A percentile compares a stretch with the other conserved stretches of the same genome.
phyloP scores from a whole-genome alignment of 2,797 vertebrate species.

The Pipistrellus nathusii region DNA sequence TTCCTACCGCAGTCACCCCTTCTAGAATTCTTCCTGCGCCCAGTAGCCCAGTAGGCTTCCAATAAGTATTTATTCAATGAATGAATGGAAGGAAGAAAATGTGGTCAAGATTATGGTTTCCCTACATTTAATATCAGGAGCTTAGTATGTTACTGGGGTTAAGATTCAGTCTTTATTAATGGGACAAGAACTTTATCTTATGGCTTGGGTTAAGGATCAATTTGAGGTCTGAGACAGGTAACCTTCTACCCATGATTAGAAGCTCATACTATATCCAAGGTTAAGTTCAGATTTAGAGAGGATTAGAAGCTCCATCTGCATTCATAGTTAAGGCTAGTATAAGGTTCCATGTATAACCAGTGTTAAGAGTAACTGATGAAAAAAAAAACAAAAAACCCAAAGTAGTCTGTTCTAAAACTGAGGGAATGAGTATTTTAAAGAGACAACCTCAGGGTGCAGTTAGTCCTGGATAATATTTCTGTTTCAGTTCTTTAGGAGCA shows the following conservation, averaged over 20 bases:
- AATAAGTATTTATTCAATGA: slow-evolving; percentile 33
- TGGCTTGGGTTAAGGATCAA: background rate
- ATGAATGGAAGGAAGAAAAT: slow-evolving; percentile 13
- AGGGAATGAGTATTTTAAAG: background rate
- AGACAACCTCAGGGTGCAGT: background rate
- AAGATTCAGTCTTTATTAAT: background rate
- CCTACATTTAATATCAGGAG: slow-evolving; percentile 5
- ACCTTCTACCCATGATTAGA: slow-evolving; percentile 2
- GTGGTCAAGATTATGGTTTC: background rate
- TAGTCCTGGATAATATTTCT: background rate
- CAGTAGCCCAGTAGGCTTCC: background rate
- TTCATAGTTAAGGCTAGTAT: background rate
- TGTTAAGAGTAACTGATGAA: background rate
- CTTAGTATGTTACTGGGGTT: background rate
- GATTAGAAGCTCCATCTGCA: background rate
- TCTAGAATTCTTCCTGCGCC: background rate
- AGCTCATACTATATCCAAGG: background rate
- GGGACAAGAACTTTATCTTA: background rate
- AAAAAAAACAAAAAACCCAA: background rate
- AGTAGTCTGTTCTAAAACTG: background rate
- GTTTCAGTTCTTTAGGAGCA: background rate
- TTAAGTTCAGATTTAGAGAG: background rate
- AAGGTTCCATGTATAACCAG: background rate
- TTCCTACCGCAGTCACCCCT: background rate
- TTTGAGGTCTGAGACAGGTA: background rate